A percentile compares a stretch with the other conserved stretches of the same genome.
Evolutionary conservation across 2,888 invertebrate genomes (phyloP).

Genomic region (Holacanthella duospinosa): DNA sequence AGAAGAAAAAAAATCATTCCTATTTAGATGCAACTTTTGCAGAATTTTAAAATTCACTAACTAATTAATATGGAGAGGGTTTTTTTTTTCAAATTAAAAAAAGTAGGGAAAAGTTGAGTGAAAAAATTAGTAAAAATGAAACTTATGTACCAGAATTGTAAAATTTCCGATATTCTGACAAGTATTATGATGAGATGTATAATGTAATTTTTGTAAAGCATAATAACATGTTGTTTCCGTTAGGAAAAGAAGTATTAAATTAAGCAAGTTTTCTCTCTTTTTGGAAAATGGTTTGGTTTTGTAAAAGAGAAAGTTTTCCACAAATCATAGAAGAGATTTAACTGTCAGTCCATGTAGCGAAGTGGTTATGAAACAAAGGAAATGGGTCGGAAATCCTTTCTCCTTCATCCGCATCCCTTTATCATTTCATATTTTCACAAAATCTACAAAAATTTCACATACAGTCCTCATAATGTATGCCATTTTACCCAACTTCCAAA

Average conservation of each 20-base stretch:
- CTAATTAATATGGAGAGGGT: not conserved
- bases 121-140: too few species aligned
- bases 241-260: not conserved
- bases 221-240: too few species aligned
- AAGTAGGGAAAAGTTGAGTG: too few species aligned
- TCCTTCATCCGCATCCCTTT: not conserved
- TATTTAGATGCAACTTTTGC: too few species aligned
- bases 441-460: too few species aligned
- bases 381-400: conserved; percentile 2
- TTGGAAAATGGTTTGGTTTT: not conserved
- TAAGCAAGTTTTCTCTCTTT: not conserved
- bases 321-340: conserved; percentile 5
- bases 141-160: too few species aligned
- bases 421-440: not conserved
- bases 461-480: too few species aligned
- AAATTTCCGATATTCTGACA: too few species aligned
- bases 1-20: not conserved
- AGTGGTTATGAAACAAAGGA: conserved; percentile 4
- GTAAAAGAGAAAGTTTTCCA: not conserved
- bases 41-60: too few species aligned
- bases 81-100: not conserved
- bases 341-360: not conserved
- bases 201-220: too few species aligned
- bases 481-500: too few species aligned
- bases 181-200: too few species aligned